Base-by-base conservation (phyloP, 2,113 vertebrate species). In the Callipepla californica region DNA sequence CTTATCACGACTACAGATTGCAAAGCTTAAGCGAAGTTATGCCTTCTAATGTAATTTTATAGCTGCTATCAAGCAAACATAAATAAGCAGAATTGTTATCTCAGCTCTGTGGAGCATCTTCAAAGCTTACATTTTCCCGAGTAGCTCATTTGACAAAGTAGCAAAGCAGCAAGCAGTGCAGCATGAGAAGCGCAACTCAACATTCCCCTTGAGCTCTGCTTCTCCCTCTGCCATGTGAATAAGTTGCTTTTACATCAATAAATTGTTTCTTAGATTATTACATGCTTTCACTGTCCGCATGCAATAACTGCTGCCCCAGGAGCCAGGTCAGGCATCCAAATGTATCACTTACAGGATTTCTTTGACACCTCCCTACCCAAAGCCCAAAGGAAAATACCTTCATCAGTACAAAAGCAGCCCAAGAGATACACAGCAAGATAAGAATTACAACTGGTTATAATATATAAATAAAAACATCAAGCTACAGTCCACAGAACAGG, bases 331-430 rank as follows among this genome's bases (percentile, higher is more conserved):
- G 50, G 45, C 57, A 65, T 16, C 25, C 45, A 57, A 34, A 61
- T 9, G 36, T 30, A 55, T 32, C 57, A 50, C 26, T 61, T 55
- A 80, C 30, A 88, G 47, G 59, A 81, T 65, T 84, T 59, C 76
- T 86, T 30, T 61, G 77, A 30, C 16, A 22, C 30, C 4, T 73
- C 58, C 32, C 85, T 32, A 26, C 11, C 28, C 48, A 8, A 25
- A 32, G 15, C 44, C 28, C 50, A 59, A 55, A 48, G 4, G 15
- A 47, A 62, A 80, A 62, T 20, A 57, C 26, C 51, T 67, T 7
- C 0, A 19, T 4, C 1, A 0, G 38, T 30, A 13, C 0, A 0
- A 81, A n/a, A 72, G 30, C 57, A 63, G n/a, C 2, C 8, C 32
- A 51, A 30, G 22, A 42, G 77, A 45, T 6, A 2, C 48, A 19